These are phyloP conservation scores for Pterois miles DNA, from an alignment of 2,797 vertebrate species.

Conservation along the genomic window DNA sequence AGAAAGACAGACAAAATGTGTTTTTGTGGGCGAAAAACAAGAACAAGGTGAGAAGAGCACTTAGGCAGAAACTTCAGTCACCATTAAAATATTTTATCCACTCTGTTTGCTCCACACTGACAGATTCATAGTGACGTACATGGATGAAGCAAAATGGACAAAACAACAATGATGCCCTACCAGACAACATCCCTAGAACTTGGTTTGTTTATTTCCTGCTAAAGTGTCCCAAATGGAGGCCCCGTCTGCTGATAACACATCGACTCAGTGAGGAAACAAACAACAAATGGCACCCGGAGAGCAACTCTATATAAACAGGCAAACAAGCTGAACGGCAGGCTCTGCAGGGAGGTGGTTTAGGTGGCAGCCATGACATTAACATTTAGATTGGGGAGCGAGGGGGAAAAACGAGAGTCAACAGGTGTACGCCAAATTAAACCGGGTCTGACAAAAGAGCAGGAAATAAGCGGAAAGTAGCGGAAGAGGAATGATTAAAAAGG, in stretches of 20 bases:
- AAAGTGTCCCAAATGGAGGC: constrained; percentile 11
- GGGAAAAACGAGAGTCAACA: constrained; percentile 63
- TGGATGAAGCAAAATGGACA: background rate
- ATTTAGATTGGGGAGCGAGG: constrained; percentile 73
- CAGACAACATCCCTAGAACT: constrained; percentile 17
- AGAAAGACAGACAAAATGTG: constrained; percentile 5
- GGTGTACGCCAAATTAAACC: constrained; percentile 54
- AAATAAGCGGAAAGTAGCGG: constrained; percentile 56
- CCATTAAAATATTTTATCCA: background rate
- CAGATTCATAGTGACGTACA: background rate
- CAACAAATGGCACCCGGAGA: constrained; percentile 24
- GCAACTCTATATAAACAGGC: constrained; percentile 18
- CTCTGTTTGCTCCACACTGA: background rate
- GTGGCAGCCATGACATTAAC: constrained; percentile 68
- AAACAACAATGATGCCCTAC: background rate
- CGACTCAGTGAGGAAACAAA: constrained; percentile 24
- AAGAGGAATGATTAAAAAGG: constrained; percentile 50
- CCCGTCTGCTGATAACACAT: constrained; percentile 20
- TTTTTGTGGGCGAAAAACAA: constrained; percentile 3
- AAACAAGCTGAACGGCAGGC: constrained; percentile 7
- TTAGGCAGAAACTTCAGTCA: background rate
- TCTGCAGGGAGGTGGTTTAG: background rate
- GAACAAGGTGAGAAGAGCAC: background rate
- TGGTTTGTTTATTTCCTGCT: constrained; percentile 22
- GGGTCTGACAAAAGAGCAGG: constrained; percentile 49